Conservation (phyloP, 2,888 invertebrate genomes). For the Drosophila rubida region DNA sequence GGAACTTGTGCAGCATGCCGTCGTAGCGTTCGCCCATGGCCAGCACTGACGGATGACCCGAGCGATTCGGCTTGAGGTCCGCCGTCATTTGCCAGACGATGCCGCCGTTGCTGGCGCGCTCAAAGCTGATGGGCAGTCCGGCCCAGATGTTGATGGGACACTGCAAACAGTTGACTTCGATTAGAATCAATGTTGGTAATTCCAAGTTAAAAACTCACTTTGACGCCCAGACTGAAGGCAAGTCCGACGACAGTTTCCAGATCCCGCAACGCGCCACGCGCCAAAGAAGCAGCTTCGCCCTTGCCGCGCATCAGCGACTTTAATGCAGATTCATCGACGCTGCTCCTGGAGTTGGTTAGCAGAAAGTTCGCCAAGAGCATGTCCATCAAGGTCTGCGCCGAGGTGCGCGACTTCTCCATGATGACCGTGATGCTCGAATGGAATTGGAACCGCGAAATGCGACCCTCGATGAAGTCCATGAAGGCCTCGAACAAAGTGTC, state of each 20-base stretch:
- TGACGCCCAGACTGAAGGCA: slow-evolving; percentile 90
- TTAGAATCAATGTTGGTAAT: neutral
- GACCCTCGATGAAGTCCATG: slow-evolving; percentile 86
- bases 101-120: slow-evolving; percentile 86
- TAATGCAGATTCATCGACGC: slow-evolving; percentile 79
- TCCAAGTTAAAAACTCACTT: slow-evolving; percentile 85
- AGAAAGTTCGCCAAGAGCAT: slow-evolving; percentile 81
- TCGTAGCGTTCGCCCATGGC: slow-evolving; percentile 97
- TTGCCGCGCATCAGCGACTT: slow-evolving; percentile 89
- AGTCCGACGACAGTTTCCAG: slow-evolving; percentile 90
- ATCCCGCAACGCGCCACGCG: slow-evolving; percentile 90
- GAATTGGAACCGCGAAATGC: slow-evolving; percentile 89
- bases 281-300: slow-evolving; percentile 88
- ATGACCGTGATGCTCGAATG: slow-evolving; percentile 89
- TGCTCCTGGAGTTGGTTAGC: slow-evolving; percentile 79
- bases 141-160: slow-evolving; percentile 86
- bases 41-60: slow-evolving; percentile 88
- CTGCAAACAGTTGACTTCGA: slow-evolving; percentile 83
- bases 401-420: slow-evolving; percentile 86
- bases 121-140: slow-evolving; percentile 86
- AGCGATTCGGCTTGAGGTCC: slow-evolving; percentile 83
- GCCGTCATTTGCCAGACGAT: slow-evolving; percentile 87
- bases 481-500: slow-evolving; percentile 79
- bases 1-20: slow-evolving; percentile 90
- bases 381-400: slow-evolving; percentile 82